phyloP scores from a whole-genome alignment of 2,113 vertebrate genomes.

The Odocoileus hemionus region DNA sequence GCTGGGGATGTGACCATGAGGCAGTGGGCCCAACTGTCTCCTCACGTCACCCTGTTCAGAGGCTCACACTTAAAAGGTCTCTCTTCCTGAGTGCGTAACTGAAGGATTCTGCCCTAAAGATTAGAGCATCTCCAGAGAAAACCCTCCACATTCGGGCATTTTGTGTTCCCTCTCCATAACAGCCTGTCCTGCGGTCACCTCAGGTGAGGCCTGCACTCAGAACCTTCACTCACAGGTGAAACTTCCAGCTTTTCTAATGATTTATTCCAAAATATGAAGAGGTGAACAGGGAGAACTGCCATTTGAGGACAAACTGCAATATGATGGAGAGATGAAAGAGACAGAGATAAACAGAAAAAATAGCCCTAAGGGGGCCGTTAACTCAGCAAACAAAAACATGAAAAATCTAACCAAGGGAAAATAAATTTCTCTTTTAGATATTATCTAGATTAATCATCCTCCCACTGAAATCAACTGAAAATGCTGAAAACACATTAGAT shows the following conservation, averaged over 20 bases:
- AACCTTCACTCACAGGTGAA: not conserved
- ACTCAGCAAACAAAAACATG: not conserved
- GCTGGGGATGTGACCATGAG: not conserved
- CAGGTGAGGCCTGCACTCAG: not conserved
- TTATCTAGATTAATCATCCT: not conserved
- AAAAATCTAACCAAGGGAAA: not conserved
- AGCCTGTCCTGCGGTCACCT: not conserved
- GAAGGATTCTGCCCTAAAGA: not conserved
- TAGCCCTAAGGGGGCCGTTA: not conserved
- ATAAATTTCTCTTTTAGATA: not conserved
- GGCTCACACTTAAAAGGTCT: not conserved
- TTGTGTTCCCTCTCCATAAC: not conserved
- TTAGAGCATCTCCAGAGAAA: no score
- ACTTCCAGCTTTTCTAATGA: not conserved
- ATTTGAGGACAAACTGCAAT: not conserved
- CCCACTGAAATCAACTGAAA: not conserved
- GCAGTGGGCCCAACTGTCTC: rapidly evolving
- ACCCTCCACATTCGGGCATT: not conserved
- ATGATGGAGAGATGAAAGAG: not conserved
- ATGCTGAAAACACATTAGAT: not conserved
- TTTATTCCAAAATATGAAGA: not conserved
- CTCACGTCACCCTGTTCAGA: not conserved
- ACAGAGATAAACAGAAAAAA: not conserved
- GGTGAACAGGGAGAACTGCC: not conserved
- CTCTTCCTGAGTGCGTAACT: not conserved